A percentile compares a stretch with the other conserved stretches of the same genome.
Evolutionary conservation across 2,888 invertebrate genomes (phyloP).

Genomic region (Magallana nippona): DNA sequence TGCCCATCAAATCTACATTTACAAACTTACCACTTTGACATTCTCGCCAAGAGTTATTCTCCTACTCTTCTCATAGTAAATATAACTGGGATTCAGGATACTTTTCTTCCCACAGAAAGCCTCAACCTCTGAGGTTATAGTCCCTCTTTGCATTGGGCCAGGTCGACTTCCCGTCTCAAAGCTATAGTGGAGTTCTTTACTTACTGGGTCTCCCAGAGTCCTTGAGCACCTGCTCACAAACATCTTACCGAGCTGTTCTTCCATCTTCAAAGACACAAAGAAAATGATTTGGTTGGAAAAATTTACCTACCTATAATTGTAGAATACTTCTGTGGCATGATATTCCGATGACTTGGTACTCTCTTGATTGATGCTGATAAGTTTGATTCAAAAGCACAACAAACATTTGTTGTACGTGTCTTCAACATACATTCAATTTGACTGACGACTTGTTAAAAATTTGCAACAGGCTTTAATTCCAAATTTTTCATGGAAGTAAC

Average conservation of each 20-base stretch:
- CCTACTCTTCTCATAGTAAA: constrained; percentile 37
- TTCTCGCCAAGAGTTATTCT: constrained; percentile 19
- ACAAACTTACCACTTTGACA: constrained; percentile 34
- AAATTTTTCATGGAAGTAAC: neutral
- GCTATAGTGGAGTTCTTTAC: constrained; percentile 37
- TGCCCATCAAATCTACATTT: neutral
- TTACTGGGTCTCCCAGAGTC: constrained; percentile 34
- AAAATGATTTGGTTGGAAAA: neutral
- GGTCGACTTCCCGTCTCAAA: constrained; percentile 39
- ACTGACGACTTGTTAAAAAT: no score
- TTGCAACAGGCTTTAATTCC: no score
- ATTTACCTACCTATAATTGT: no score
- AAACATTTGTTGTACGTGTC: no score
- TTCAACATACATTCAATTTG: no score
- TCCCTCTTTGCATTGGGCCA: constrained; percentile 4
- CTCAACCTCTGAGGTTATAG: constrained; percentile 41
- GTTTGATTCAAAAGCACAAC: no score
- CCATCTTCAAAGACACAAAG: neutral
- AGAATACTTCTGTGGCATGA: no score
- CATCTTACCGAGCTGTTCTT: neutral
- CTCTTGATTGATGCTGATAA: no score
- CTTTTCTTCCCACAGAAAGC: constrained; percentile 48
- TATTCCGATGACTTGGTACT: no score
- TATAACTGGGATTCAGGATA: constrained; percentile 40
- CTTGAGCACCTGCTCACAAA: constrained; percentile 47